Evolutionary conservation across 2,888 invertebrate genomes (phyloP).

Genomic region (Apomyelois bistriatella): DNA sequence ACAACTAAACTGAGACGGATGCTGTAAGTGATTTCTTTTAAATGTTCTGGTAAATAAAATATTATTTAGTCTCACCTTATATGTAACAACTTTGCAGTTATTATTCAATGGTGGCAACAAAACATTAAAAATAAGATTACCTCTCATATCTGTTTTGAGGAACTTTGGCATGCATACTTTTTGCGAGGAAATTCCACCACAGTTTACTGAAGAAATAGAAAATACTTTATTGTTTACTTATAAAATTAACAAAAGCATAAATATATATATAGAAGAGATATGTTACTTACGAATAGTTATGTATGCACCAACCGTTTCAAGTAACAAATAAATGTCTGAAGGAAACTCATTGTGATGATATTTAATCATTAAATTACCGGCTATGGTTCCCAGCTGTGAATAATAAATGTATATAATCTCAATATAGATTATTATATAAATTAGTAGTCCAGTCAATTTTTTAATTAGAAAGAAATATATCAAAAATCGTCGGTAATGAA

Average conservation of each 20-base stretch:
- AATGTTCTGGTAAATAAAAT: no score
- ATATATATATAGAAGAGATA: no score
- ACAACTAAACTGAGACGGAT: no score
- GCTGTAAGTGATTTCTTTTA: no score
- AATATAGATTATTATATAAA: no score
- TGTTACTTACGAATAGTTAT: constrained; percentile 42
- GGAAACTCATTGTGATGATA: constrained; percentile 83
- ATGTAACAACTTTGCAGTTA: constrained; percentile 33
- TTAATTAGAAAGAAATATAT: no score
- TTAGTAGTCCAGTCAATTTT: no score
- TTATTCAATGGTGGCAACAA: constrained; percentile 43
- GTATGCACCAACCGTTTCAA: constrained; percentile 53
- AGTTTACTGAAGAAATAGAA: constrained; percentile 34
- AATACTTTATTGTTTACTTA: no score
- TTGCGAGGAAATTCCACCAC: constrained; percentile 24
- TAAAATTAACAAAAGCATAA: no score
- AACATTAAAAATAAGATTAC: constrained; percentile 45
- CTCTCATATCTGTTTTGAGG: constrained; percentile 58
- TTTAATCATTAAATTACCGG: constrained; percentile 86
- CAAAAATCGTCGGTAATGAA: no score
- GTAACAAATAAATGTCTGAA: constrained; percentile 83
- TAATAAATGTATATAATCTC: no score
- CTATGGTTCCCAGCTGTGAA: constrained; percentile 81
- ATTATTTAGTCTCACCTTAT: constrained; percentile 36
- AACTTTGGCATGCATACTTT: constrained; percentile 58